Evolutionary conservation across 2,113 vertebrate species (phyloP), one percentile per base, ranked within the genome.

Genomic region (Chaetops frenatus): DNA sequence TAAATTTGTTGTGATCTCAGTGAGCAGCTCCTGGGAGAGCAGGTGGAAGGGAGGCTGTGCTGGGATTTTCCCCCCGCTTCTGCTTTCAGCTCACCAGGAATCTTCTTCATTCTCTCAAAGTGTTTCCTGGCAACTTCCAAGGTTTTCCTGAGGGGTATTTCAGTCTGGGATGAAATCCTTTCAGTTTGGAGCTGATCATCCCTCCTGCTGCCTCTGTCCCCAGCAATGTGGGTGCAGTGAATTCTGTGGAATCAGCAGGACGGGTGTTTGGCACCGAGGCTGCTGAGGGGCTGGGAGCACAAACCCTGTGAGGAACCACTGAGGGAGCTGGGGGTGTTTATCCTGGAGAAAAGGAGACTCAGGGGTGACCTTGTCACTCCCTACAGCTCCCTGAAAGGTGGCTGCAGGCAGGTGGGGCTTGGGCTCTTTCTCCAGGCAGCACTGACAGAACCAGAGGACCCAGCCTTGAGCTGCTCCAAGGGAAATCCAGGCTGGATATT

Each of bases 191-290:
- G 83, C 76, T 62, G 38, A 2, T 25, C 33, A 5, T 7, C 38
- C 8, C 1, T 58, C 20, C 51, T 22, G 12, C 58, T 66, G 19
- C 31, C 51, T 61, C 81, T 51, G 50, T 22, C 42, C 78, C 76
- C 40, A 40, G 73, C 69, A 15, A 0, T 12, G 11, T 0, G 13
- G 33, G 10, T 4, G 3, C 64, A 14, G 33, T 18, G 33, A 12
- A 28, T 47, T 36, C 23, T n/a, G 1, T 24, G 61, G 18, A 24
- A 71, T 7, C 7, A 1, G 28, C 58, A 51, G 36, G 13, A 50
- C 35, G 29, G 20, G 8, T 4, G 10, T 16, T 56, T 38, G n/a
- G n/a, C n/a, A n/a, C n/a, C n/a, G n/a, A n/a, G n/a, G n/a, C n/a
- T n/a, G n/a, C n/a, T n/a, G n/a, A n/a, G n/a, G n/a, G n/a, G n/a